A percentile compares a stretch with the other conserved stretches of the same genome.
Evolutionary conservation across 1,140 invertebrate genomes (phyloP).

Genomic region (Chironomus striatipennis): DNA sequence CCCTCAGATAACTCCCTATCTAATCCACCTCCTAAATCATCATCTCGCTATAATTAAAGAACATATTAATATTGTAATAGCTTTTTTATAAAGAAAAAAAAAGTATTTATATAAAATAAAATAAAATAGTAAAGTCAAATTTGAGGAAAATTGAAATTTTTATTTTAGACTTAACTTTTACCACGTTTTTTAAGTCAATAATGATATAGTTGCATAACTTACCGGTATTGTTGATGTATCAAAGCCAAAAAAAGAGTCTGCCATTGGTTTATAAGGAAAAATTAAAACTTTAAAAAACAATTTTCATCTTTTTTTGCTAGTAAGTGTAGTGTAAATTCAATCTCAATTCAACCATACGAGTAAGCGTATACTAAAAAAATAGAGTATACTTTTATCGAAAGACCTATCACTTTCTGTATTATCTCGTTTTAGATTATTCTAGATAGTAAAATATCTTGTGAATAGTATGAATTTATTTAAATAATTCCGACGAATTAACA

Average conservation of each 20-base stretch:
- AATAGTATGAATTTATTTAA: too few species aligned
- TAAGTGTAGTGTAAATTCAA: too few species aligned
- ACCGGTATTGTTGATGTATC: neutral
- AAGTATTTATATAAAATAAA: neutral
- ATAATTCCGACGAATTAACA: too few species aligned
- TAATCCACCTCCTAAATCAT: constrained; percentile 52
- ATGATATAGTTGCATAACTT: neutral
- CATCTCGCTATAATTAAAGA: constrained; percentile 30
- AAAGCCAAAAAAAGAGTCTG: constrained; percentile 20
- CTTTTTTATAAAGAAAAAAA: neutral
- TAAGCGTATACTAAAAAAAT: too few species aligned
- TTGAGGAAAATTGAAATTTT: neutral
- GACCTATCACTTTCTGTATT: too few species aligned
- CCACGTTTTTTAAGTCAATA: neutral
- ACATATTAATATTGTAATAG: too few species aligned
- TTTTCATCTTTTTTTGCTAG: too few species aligned
- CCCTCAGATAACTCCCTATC: constrained; percentile 59
- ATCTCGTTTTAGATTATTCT: too few species aligned
- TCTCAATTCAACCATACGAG: too few species aligned
- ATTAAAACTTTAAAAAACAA: neutral
- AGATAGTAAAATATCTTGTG: too few species aligned
- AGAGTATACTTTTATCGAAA: too few species aligned
- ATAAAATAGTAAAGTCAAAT: neutral
- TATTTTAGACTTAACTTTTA: neutral
- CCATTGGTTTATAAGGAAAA: neutral